Evolutionary conservation across 2,888 invertebrate species (phyloP), one percentile per base, ranked within the genome.

Genomic region (Ophion slaviceki): DNA sequence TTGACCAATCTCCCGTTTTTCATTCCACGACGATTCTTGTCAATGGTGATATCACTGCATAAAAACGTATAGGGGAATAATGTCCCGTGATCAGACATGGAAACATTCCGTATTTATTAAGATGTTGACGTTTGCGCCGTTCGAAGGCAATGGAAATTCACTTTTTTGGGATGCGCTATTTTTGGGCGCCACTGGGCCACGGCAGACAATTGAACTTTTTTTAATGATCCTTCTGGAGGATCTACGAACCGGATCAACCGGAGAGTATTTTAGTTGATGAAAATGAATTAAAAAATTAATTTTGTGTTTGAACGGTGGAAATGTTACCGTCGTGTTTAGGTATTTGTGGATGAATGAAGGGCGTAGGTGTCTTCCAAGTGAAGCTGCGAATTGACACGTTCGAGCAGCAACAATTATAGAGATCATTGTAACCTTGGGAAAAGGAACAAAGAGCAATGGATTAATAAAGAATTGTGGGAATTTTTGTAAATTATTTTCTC

Each of bases 1-100:
- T 66, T 86, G 47, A 87, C 47, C 17, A 67, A 45, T 47, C 24
- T 36, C 32, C 17, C 4, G 28, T 24, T 57, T 61, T 20, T 20
- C 28, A 68, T 11, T n/a, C 7, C 5, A 53, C 17, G 53, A 61
- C 32, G 32, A 45, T 62, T 62, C 2, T 47, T 36, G 7, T 76
- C 7, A 78, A 67, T 72, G 72, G 66, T 82, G 57, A 78, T 78
- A 66, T 75, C 3, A 70, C 10, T 24, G 14, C 14, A 17, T 47
- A 11, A 7, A 32, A 57, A 59, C 14, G 72, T 36, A 72, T 11
- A 72, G 32, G 28, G 17, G 2, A 53, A 17, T 53, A 53, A 17
- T 17, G 17, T 53, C 0, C 53, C 17, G 53, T 17, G 53, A 17
- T 53, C 53, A 53, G 53, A 14, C 53, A 53, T 14, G 17, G 53